A percentile compares a stretch with the other conserved stretches of the same genome.
Evolutionary conservation across 2,888 invertebrate species (phyloP).

Genomic region (Nemotelus pantherinus): DNA sequence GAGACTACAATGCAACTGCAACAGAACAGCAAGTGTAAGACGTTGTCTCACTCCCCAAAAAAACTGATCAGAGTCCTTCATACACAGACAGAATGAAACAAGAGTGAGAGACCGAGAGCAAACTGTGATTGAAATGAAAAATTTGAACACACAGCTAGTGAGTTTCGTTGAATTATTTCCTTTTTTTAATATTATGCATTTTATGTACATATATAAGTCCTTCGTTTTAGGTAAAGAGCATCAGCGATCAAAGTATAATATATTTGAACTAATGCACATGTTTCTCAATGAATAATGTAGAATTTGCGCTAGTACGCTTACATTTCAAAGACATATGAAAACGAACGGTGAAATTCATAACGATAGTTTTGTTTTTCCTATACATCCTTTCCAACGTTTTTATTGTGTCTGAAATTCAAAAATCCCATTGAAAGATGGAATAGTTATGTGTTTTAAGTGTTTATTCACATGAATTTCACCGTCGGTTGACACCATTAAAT

Average conservation of each 20-base stretch:
- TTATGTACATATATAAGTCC: neutral
- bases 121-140: constrained; percentile 22
- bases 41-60: neutral
- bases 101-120: neutral
- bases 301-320: too few relatives aligned
- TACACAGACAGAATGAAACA: constrained; percentile 13
- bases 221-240: constrained; percentile 23
- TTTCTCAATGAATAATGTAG: too few relatives aligned
- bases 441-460: too few relatives aligned
- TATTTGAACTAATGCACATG: too few relatives aligned
- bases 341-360: too few relatives aligned
- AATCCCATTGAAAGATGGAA: too few relatives aligned
- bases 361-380: too few relatives aligned
- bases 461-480: too few relatives aligned
- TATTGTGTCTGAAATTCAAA: too few relatives aligned
- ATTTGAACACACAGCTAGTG: constrained; percentile 39
- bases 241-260: constrained; percentile 6
- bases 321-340: too few relatives aligned
- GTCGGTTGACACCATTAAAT: too few relatives aligned
- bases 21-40: constrained; percentile 19
- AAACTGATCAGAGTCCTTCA: neutral
- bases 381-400: too few relatives aligned
- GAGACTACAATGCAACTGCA: neutral
- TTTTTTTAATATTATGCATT: constrained; percentile 42
- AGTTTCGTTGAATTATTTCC: constrained; percentile 47